Evolutionary conservation across 2,888 invertebrate genomes (phyloP), one percentile per base, ranked within the genome.

Genomic region (Spilosoma lubricipeda): DNA sequence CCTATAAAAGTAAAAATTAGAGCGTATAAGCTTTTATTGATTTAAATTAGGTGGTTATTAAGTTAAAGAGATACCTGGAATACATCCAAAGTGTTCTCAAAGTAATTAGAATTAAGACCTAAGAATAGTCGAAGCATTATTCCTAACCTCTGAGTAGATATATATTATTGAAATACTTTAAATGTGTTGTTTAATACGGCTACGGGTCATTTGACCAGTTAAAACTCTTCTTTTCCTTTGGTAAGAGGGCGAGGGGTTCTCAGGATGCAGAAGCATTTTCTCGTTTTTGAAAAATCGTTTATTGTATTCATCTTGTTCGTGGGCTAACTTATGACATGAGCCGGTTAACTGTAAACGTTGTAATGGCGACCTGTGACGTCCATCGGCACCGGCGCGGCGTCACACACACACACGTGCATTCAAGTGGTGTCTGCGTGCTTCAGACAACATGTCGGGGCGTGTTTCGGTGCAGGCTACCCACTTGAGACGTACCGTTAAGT

Each of bases 401-500:
- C n/a, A n/a, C 71, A 52, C 52, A 27, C 23, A 23, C 33, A 33
- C 69, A 73, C 68, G 64, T 73, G 73, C 27, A 52, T 39, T 73
- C 65, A 65, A 73, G 73, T 73, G 73, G 67, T 15, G 67, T n/a
- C 73, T 64, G 69, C 68, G 59, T 27, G 67, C 59, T 70, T 70
- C 69, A 69, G 63, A 63, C 67, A 36, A 48, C 48, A 59, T 45
- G 68, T 63, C 68, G 63, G 42, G 33, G 48, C 67, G 45, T 73
- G 73, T 64, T 56, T 67, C 30, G 39, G 59, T n/a, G 36, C 48
- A 20, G n/a, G 72, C 48, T 39, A 30, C 27, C 68, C 65, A 73
- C 73, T 73, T 66, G 73, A 73, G 42, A 69, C 20, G 70, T 66
- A 23, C 73, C 70, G 65, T 72, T 73, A 70, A 73, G 73, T 73